These are phyloP conservation scores for Drosophila repleta DNA, from an alignment of 1,140 invertebrate genomes.

Conservation along the genomic window DNA sequence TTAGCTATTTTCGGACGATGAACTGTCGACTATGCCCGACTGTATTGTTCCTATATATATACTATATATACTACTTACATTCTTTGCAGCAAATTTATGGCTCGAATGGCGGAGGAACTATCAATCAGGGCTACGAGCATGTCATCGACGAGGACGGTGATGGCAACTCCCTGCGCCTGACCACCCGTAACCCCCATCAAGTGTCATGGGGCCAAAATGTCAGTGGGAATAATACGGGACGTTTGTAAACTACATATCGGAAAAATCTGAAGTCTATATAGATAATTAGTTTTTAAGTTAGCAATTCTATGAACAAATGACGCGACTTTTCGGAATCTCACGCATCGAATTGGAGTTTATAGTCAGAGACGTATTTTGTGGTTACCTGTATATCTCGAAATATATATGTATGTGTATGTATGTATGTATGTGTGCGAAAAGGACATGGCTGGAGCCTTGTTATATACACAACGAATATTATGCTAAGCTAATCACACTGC, in stretches of 20 bases:
- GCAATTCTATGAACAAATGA: constrained; percentile 53
- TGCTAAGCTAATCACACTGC: constrained; percentile 83
- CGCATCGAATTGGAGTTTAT: constrained; percentile 52
- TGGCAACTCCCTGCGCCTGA: constrained; percentile 86
- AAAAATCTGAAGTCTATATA: constrained; percentile 25
- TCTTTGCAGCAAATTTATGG: constrained; percentile 77
- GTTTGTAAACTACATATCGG: constrained; percentile 53
- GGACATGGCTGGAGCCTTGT: constrained; percentile 55
- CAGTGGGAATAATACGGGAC: constrained; percentile 70
- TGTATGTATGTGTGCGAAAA: constrained; percentile 1
- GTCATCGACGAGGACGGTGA: constrained; percentile 86
- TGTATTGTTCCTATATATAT: not conserved
- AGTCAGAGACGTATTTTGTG: constrained; percentile 59
- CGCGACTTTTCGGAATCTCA: constrained; percentile 51
- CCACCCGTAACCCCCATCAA: constrained; percentile 84
- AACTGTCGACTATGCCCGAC: too few relatives aligned
- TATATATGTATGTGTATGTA: too few relatives aligned
- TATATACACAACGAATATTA: constrained; percentile 76
- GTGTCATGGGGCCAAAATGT: constrained; percentile 80
- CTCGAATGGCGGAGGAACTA: constrained; percentile 84
- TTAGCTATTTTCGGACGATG: too few relatives aligned
- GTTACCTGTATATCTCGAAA: constrained; percentile 47
- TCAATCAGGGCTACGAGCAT: constrained; percentile 86
- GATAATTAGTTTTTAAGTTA: constrained; percentile 49
- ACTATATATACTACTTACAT: not conserved